phyloP scores from a whole-genome alignment of 2,113 vertebrate species.

The Rhizomys pruinosus region DNA sequence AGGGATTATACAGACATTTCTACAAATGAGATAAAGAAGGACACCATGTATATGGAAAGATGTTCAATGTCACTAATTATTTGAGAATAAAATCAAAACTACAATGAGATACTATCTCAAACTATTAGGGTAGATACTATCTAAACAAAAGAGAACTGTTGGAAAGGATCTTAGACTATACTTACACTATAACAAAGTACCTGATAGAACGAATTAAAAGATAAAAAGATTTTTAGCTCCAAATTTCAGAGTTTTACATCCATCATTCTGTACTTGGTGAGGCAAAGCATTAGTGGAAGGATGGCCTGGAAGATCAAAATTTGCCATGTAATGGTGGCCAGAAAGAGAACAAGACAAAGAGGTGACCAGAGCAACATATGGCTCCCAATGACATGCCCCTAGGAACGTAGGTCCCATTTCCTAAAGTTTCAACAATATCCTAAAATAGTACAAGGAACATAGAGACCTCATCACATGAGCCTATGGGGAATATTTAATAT shows the following conservation, averaged over 20 bases:
- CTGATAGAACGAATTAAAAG: neutral
- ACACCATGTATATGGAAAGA: neutral
- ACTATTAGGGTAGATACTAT: neutral
- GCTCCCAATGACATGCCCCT: neutral
- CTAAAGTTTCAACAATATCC: neutral
- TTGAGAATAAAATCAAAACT: neutral
- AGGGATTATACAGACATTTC: neutral
- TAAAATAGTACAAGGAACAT: neutral
- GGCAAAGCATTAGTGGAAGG: neutral
- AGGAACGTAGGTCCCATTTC: neutral
- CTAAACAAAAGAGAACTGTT: neutral
- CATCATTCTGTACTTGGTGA: neutral
- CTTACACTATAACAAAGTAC: neutral
- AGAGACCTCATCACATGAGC: neutral
- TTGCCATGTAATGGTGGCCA: neutral
- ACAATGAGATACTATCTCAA: neutral
- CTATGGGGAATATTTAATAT: neutral
- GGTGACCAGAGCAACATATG: neutral
- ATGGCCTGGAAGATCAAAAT: neutral
- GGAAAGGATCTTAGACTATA: neutral
- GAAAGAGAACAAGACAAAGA: neutral
- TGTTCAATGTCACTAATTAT: neutral
- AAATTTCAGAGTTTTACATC: neutral
- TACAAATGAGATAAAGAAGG: neutral
- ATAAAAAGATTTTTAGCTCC: neutral